Evolutionary conservation across 2,888 invertebrate species (phyloP), one percentile per base, ranked within the genome.

Genomic region (Dendrolimus pini): DNA sequence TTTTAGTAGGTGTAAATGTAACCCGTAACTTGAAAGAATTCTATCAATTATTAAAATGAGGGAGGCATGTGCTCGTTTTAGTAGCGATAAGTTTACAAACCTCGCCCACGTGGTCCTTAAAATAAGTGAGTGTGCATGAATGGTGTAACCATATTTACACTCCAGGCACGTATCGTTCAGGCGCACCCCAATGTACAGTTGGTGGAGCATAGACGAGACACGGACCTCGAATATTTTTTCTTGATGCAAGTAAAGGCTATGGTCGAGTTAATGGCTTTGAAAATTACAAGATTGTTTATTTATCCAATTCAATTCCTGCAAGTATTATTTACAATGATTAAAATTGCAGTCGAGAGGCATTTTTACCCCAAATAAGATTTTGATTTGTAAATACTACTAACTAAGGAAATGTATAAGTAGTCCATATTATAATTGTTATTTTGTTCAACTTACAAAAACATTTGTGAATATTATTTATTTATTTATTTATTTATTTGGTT

Each of bases 131-230:
- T 62, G 66, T 66, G 62, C 64, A 67, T 70, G 64, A 59, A 65
- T 66, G 65, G 63, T 68, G 67, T 69, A 67, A 62, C 55, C 62
- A 63, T 69, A 67, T 83, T 80, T 75, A 77, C 76, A 82, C 64
- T 69, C 82, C 62, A 61, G 70, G 72, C 83, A 83, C 83, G 84
- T 81, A 69, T 64, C 70, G 68, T 71, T 69, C 68, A 74, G 67
- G 69, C 65, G 69, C 71, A 70, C 76, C 75, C 75, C 65, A 68
- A 70, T 68, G 73, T 68, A 69, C 64, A 66, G 60, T 70, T 69
- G 68, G 63, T 70, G 64, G 72, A 76, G 75, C 73, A 72, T 74
- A 62, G 68, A 69, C 71, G 68, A 63, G 65, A 65, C 62, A 62
- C 64, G 60, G 59, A 59, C 60, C 63, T 68, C 67, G 65, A 71